Evolutionary conservation across 2,888 invertebrate species (phyloP).

Genomic region (Caenorhabditis wallacei): DNA sequence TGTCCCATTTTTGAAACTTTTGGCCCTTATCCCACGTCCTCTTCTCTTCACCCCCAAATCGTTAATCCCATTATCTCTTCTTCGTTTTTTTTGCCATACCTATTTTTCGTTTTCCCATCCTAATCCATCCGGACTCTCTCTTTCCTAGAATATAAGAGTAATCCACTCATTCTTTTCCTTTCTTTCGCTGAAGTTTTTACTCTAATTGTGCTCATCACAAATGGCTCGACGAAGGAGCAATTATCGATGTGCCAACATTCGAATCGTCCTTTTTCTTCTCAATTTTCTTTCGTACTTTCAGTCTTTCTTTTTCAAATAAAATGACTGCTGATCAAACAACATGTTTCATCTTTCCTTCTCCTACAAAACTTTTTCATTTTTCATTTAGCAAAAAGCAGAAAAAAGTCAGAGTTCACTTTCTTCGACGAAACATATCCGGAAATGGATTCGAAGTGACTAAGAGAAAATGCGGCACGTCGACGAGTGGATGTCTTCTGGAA

Average conservation of each 20-base stretch:
- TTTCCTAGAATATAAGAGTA: conserved; percentile 36
- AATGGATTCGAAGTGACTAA: conserved; percentile 40
- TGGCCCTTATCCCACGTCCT: conserved; percentile 24
- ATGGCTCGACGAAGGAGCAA: conserved; percentile 38
- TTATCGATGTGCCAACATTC: conserved; percentile 30
- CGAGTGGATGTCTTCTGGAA: conserved; percentile 36
- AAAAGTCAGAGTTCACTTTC: conserved; percentile 29
- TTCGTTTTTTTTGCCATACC: conserved; percentile 11
- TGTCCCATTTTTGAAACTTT: conserved; percentile 27
- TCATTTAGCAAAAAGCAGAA: conserved; percentile 30
- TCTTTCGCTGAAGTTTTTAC: conserved; percentile 30
- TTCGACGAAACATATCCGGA: conserved; percentile 36
- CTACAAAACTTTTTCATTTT: conserved; percentile 39
- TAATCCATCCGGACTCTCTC: conserved; percentile 39
- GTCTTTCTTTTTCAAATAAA: conserved; percentile 33
- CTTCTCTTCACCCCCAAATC: conserved; percentile 8
- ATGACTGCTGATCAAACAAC: conserved; percentile 57
- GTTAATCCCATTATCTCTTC: conserved; percentile 50
- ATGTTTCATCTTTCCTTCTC: conserved; percentile 35
- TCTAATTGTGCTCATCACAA: conserved; percentile 57
- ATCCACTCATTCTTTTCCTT: conserved; percentile 27
- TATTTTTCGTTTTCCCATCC: conserved; percentile 55
- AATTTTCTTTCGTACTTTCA: conserved; percentile 37
- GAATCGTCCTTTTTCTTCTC: conserved; percentile 8
- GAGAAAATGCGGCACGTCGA: not conserved